Evolutionary conservation across 2,888 invertebrate genomes (phyloP).

Genomic region (Apoderus coryli): DNA sequence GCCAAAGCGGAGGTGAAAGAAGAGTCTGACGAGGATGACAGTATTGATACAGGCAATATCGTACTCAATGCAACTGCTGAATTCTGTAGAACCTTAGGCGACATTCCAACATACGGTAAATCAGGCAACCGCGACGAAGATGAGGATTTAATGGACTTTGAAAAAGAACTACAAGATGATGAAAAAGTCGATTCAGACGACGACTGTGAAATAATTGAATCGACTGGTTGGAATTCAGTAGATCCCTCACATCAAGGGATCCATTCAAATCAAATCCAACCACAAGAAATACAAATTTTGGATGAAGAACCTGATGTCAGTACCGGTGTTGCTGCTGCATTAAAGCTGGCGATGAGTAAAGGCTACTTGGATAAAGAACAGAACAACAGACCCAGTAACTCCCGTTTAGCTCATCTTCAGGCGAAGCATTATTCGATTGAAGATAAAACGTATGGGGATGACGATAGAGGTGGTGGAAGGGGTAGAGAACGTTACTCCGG

Average conservation of each 20-base stretch:
- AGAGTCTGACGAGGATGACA: conserved; percentile 27
- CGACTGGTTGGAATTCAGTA: no score
- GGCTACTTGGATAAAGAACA: conserved; percentile 76
- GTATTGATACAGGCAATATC: conserved; percentile 40
- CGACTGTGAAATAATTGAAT: conserved; percentile 27
- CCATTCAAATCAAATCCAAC: conserved; percentile 32
- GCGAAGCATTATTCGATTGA: conserved; percentile 71
- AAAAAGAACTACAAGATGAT: conserved; percentile 16
- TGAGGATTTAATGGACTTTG: conserved; percentile 34
- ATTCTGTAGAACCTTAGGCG: no score
- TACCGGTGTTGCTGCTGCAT: no score
- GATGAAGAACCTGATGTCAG: conserved; percentile 89
- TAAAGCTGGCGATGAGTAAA: conserved; percentile 84
- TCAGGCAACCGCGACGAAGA: conserved; percentile 81
- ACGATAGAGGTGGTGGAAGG: conserved; percentile 28
- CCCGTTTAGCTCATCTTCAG: conserved; percentile 58
- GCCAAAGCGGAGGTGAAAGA: conserved; percentile 27
- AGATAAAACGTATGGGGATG: conserved; percentile 64
- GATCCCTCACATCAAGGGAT: conserved; percentile 25
- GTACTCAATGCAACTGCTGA: conserved; percentile 83
- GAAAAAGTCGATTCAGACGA: conserved; percentile 24
- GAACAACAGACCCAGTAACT: conserved; percentile 54
- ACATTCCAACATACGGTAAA: no score
- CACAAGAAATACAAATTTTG: conserved; percentile 49
- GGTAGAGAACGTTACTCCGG: conserved; percentile 69